Percentiles rank a stretch among this genome's conserved stretches.
Conservation (phyloP, 2,797 vertebrate species). For the Halcyon leucocephala region DNA sequence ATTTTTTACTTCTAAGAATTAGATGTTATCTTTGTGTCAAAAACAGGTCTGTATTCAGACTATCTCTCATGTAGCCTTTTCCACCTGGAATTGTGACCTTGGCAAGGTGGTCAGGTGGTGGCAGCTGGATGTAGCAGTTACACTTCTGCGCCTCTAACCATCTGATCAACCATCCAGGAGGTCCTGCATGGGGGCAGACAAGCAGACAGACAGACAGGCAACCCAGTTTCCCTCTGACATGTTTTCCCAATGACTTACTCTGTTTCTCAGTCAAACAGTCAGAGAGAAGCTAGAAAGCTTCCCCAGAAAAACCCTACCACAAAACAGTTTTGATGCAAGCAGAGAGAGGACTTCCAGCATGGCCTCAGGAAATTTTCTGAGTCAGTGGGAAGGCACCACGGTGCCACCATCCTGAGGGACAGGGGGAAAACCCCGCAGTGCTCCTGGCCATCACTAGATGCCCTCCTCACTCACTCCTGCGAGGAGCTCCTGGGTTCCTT, state of each 20-base stretch:
- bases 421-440: background rate
- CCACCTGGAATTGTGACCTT: background rate
- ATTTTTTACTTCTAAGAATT: background rate
- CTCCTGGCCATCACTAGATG: background rate
- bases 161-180: background rate
- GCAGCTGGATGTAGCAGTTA: background rate
- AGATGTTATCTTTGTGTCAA: background rate
- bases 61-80: background rate
- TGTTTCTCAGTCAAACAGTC: background rate
- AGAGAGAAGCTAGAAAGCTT: background rate
- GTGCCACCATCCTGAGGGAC: background rate
- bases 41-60: background rate
- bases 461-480: background rate
- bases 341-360: background rate
- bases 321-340: background rate
- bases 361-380: background rate
- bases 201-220: background rate
- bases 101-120: background rate
- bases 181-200: background rate
- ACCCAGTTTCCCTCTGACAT: background rate
- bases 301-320: background rate
- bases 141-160: background rate
- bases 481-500: background rate
- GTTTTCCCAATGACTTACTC: background rate
- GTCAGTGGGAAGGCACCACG: background rate